These are phyloP conservation scores for Circaetus cinerascens DNA, from an alignment of 2,113 vertebrate genomes.

Conservation along the genomic window DNA sequence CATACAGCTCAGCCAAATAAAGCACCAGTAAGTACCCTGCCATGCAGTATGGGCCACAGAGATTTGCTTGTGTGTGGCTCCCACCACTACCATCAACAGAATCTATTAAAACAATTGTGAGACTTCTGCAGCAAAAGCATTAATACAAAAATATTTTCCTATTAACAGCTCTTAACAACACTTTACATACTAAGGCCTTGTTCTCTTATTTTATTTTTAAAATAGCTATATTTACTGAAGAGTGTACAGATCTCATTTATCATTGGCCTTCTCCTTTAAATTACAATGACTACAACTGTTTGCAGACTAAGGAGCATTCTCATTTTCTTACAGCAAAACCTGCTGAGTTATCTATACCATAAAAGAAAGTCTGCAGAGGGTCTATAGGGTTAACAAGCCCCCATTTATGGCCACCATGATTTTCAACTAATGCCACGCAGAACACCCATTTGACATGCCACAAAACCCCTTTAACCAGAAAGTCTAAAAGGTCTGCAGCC, in stretches of 20 bases:
- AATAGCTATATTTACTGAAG: not conserved
- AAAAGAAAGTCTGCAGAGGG: not conserved
- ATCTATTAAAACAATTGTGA: not conserved
- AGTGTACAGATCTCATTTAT: not conserved
- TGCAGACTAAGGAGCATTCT: not conserved
- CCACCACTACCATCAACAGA: not conserved
- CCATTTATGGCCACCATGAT: fast-evolving
- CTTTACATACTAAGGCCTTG: not conserved
- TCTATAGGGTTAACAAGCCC: not conserved
- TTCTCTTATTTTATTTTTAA: not conserved
- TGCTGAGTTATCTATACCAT: not conserved
- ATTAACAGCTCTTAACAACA: not conserved
- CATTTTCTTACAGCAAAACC: not conserved
- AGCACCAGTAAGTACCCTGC: not conserved
- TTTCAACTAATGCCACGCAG: not conserved
- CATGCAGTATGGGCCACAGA: fast-evolving
- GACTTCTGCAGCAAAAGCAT: not conserved
- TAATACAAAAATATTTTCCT: not conserved
- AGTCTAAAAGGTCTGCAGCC: not conserved
- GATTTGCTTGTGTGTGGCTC: not conserved
- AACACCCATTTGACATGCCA: not conserved
- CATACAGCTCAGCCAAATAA: not conserved
- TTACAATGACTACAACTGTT: not conserved
- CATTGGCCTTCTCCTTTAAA: not conserved
- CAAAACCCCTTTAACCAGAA: not conserved